Conservation (phyloP, 2,888 invertebrate species). For the Alviniconcha strummeri region DNA sequence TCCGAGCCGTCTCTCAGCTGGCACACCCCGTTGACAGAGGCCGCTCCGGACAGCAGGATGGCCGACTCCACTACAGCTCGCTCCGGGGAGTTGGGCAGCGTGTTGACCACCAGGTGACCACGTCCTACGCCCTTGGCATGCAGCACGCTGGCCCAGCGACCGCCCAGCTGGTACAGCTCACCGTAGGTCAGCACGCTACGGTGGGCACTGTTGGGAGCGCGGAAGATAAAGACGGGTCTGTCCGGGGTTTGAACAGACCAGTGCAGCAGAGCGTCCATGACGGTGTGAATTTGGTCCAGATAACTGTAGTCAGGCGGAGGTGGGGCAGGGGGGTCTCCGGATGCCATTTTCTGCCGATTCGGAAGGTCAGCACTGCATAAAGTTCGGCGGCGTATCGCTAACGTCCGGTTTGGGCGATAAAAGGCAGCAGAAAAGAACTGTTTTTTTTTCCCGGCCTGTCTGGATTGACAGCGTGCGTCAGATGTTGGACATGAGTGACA, state of each 20-base stretch:
- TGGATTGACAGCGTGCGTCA: no score
- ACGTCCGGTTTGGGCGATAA: no score
- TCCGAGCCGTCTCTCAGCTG: conserved; percentile 24
- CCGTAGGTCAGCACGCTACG: conserved; percentile 19
- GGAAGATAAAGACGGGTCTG: conserved; percentile 13
- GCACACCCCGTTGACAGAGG: conserved; percentile 20
- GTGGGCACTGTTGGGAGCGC: not conserved
- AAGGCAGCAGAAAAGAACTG: no score
- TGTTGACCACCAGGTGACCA: conserved; percentile 13
- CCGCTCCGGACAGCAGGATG: conserved; percentile 12
- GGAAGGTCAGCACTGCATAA: no score
- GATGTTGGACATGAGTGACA: no score
- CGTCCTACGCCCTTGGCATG: not conserved
- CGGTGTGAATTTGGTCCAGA: no score
- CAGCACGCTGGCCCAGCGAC: conserved; percentile 22
- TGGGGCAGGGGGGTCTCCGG: no score
- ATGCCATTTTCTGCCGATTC: no score
- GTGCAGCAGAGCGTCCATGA: no score
- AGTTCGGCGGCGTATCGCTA: no score
- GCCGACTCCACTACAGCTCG: conserved; percentile 20
- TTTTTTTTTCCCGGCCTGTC: no score
- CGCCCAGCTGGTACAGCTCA: conserved; percentile 22
- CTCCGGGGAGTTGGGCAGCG: conserved; percentile 24
- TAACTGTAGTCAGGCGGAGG: no score
- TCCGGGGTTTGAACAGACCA: not conserved